Base-by-base conservation (phyloP, 2,797 vertebrate genomes). In the Chrysocyon brachyurus region DNA sequence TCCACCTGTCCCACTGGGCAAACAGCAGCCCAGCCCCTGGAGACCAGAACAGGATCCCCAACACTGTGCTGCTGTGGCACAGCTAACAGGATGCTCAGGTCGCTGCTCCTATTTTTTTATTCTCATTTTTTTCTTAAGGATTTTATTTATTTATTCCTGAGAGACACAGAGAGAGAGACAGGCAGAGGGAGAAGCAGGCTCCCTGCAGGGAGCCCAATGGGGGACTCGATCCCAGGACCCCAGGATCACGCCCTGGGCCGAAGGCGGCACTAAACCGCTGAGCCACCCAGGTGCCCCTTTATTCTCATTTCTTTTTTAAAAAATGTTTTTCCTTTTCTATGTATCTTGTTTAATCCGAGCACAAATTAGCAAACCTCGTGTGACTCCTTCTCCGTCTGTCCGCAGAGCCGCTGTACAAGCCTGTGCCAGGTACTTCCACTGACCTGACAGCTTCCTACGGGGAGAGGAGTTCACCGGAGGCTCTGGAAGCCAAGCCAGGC, bases 61-160 rank as follows among this genome's bases (percentile, higher is more conserved):
- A 4, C 0, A 8, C 3, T 2, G 8, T 3, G 64, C 12, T 11
- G 21, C 26, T 0, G 12, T 3, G 19, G 12, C 0, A 1, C 31
- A 14, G 40, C 40, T 12, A 7, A 57, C 15, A 26, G 54, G 61
- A 11, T 7, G 9, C 15, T n/a, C 77, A 36, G 49, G 64, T 2
- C 0, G 4, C 12, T 12, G 77, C 75, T 59, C 2, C 4, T 9
- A 22, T 22, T 28, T 54, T 21, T 46, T 31, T 40, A 40, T 40
- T 40, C 40, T 40, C 40, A 40, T 40, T 40, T 40, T 40, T 7
- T 40, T 1, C 6, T 6, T 6, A 40, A 40, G 7, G 6, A 7
- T 40, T 40, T 40, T 40, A 40, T 6, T 40, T 40, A 40, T 40
- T 40, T 40, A 40, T 40, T 40, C 6, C 6, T 40, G 40, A 40